Conservation (phyloP, 2,113 vertebrate genomes). For the Carassius auratus region DNA sequence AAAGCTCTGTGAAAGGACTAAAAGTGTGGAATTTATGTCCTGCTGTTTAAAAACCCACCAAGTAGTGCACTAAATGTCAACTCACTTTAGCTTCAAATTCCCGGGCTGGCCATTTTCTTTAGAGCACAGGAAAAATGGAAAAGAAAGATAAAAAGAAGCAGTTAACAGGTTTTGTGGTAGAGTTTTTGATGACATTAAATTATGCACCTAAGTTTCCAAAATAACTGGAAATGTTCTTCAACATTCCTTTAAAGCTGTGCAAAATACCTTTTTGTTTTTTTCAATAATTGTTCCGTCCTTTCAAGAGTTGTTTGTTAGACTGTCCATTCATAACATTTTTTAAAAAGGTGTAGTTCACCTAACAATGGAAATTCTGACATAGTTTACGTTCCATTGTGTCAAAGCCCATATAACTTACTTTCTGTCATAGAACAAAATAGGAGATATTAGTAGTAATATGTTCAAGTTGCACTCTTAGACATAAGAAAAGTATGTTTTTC, state of each 20-base stretch:
- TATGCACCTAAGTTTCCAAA: conserved; percentile 61
- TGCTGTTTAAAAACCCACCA: conserved; percentile 54
- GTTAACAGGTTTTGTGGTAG: not conserved
- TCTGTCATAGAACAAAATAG: not conserved
- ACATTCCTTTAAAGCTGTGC: conserved; percentile 51
- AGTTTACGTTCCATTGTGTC: not conserved
- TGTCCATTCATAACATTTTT: not conserved
- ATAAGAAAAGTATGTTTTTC: not conserved
- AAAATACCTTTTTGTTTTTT: too few relatives aligned
- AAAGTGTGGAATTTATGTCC: conserved; percentile 61
- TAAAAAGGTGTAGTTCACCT: not conserved
- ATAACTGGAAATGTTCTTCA: conserved; percentile 58
- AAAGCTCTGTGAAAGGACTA: conserved; percentile 14
- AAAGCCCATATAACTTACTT: not conserved
- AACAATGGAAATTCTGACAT: not conserved
- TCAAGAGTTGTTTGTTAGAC: not conserved
- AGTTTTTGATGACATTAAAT: conserved; percentile 68
- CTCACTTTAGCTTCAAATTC: conserved; percentile 64
- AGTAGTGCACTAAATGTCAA: conserved; percentile 69
- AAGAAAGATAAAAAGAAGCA: not conserved
- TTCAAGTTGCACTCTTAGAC: not conserved
- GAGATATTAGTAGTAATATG: not conserved
- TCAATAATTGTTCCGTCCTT: not conserved
- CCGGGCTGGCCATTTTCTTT: conserved; percentile 59
- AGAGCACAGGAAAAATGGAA: conserved; percentile 50